phyloP scores from a whole-genome alignment of 2,113 vertebrate genomes.

The Elachura formosa region DNA sequence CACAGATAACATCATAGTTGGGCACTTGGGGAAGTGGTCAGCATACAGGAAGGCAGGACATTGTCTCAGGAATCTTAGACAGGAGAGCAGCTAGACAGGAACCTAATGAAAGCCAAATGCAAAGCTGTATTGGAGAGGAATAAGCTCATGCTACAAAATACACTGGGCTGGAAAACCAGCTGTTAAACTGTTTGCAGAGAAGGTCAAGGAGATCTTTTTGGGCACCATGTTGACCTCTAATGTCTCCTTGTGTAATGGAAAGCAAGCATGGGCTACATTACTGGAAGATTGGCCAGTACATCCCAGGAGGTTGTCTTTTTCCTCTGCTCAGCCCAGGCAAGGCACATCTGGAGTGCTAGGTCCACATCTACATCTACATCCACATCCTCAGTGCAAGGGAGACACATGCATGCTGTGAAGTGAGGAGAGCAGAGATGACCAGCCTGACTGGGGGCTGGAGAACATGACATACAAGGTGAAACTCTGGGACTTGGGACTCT shows the following conservation, averaged over 20 bases:
- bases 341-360: not conserved
- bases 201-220: not conserved
- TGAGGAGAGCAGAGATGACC: not conserved
- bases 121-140: not conserved
- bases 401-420: no score
- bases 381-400: not conserved
- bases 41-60: not conserved
- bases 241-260: not conserved
- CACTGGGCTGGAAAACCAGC: not conserved
- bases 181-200: not conserved
- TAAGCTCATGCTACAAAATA: not conserved
- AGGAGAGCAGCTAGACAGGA: not conserved
- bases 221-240: not conserved
- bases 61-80: not conserved
- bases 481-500: not conserved
- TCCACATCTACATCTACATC: no score
- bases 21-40: not conserved
- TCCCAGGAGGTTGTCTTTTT: not conserved
- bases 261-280: not conserved
- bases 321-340: not conserved
- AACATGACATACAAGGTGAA: fast-evolving
- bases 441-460: not conserved
- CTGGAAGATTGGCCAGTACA: fast-evolving
- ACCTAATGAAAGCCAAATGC: not conserved
- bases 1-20: not conserved